Base-by-base conservation (phyloP, 2,888 invertebrate species). In the Eueremaeus valkanovi region DNA sequence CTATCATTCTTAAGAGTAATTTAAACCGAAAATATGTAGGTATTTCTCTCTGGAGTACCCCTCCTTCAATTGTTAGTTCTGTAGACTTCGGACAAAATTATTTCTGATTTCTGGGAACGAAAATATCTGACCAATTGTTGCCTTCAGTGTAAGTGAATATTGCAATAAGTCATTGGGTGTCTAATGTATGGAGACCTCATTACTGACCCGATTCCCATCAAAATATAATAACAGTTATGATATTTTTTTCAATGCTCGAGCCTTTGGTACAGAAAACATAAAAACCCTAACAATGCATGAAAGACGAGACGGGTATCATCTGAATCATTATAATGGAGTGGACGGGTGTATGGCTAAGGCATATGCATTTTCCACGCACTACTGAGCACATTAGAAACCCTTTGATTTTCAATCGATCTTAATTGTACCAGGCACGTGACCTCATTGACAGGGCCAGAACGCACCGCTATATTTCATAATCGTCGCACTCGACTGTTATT, bases 121-220 rank as follows among this genome's bases (percentile, higher is more conserved):
- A 61, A 58, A 1, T 16, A 61, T 61, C 24, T 9, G 24, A 36
- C 40, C 61, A 66, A 36, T 66, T n/a, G 61, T 13, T 61, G 16
- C 6, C 29, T n/a, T 31, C 3, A 61, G 6, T 61, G 63, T 63
- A 36, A 66, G 66, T 36, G 36, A 66, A 36, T 66, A 9, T 33
- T 11, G 36, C 40, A 3, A 66, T 66, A 36, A 66, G 66, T 66
- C 36, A 66, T 3, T 61, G 61, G n/a, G n/a, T 33, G 13, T 21
- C n/a, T 36, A 66, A 21, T 66, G 21, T 27, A 36, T 21, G 31
- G 40, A 6, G n/a, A 5, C 5, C 66, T 66, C 66, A 66, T 66
- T 66, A 66, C 36, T 66, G 66, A 66, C 66, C 66, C 40, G 36
- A 36, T 66, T 66, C 66, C 36, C 36, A 66, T 66, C 66, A 66